A percentile compares a stretch with the other conserved stretches of the same genome.
These are phyloP conservation scores for Paralinhomoeus sp. DNA, from an alignment of 2,888 invertebrate species.

Conservation along the genomic window DNA sequence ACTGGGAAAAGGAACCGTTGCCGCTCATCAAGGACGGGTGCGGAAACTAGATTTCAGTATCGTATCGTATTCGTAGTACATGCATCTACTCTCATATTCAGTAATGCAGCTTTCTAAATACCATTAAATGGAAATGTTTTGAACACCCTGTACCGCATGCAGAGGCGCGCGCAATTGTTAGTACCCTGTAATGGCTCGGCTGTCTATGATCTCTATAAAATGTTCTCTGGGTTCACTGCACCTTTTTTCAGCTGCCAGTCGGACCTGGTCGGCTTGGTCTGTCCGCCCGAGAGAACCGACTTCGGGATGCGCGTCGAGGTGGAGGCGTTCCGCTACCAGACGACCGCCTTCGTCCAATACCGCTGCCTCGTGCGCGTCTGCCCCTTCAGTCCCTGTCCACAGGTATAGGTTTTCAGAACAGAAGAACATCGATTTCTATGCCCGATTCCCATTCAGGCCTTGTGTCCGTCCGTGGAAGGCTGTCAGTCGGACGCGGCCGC, in stretches of 20 bases:
- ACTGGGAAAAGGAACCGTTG: constrained; percentile 24
- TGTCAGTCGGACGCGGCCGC: not conserved
- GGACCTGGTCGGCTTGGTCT: constrained; percentile 23
- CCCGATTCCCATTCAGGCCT: no score
- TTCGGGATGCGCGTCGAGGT: constrained; percentile 22
- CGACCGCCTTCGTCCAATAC: constrained; percentile 23
- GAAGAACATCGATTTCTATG: no score
- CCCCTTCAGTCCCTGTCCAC: constrained; percentile 19
- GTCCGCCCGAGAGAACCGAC: constrained; percentile 20
- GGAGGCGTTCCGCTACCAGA: constrained; percentile 25
- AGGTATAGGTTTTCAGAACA: no score
- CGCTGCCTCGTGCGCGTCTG: constrained; percentile 22
- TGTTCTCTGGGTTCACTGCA: no score
- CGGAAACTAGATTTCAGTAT: no score
- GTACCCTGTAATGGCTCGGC: no score
- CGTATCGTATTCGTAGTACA: no score
- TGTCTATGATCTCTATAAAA: not conserved
- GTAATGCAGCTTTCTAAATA: not conserved
- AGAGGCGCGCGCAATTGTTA: no score
- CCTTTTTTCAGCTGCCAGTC: constrained; percentile 12
- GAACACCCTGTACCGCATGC: no score
- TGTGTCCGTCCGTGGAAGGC: constrained; percentile 1
- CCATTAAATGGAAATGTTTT: not conserved
- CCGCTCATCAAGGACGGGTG: constrained; percentile 17
- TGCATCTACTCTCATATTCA: not conserved